Percentiles rank a stretch among this genome's conserved stretches.
Conservation (phyloP, 2,113 vertebrate genomes). For the Engraulis encrasicolus region DNA sequence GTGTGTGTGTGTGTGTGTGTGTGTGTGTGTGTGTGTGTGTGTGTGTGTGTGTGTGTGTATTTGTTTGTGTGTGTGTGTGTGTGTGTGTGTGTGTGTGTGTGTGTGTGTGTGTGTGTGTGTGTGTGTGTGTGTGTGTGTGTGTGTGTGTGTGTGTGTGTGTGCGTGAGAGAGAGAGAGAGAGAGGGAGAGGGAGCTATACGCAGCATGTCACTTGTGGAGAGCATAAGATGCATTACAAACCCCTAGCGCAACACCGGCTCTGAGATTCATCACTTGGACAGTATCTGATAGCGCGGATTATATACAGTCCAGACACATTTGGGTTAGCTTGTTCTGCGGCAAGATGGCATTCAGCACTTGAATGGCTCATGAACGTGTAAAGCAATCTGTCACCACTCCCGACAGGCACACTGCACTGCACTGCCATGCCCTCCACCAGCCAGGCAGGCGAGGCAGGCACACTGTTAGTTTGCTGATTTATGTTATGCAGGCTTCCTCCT, state of each 20-base stretch:
- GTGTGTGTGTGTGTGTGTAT: too few relatives aligned
- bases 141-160: too few relatives aligned
- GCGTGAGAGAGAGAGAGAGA: too few relatives aligned
- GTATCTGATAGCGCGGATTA: constrained; percentile 17
- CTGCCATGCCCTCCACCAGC: background rate
- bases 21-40: too few relatives aligned
- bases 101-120: too few relatives aligned
- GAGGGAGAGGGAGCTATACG: background rate
- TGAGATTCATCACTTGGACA: constrained; percentile 17
- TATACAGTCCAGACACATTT: constrained; percentile 21
- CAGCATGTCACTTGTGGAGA: background rate
- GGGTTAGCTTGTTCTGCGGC: constrained; percentile 18
- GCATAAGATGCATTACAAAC: constrained; percentile 22
- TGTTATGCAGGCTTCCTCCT: constrained; percentile 13
- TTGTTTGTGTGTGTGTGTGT: too few relatives aligned
- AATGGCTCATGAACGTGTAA: constrained; percentile 17
- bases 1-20: too few relatives aligned
- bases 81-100: too few relatives aligned
- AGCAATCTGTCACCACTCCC: constrained; percentile 14
- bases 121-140: too few relatives aligned
- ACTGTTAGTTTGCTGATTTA: constrained; percentile 11
- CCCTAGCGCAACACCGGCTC: background rate
- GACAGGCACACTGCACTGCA: too few relatives aligned
- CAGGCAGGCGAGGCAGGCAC: too few relatives aligned
- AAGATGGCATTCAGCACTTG: constrained; percentile 19